Percentiles rank a stretch among this genome's conserved stretches.
phyloP scores from a whole-genome alignment of 2,888 invertebrate species.

The Apamea sordens region DNA sequence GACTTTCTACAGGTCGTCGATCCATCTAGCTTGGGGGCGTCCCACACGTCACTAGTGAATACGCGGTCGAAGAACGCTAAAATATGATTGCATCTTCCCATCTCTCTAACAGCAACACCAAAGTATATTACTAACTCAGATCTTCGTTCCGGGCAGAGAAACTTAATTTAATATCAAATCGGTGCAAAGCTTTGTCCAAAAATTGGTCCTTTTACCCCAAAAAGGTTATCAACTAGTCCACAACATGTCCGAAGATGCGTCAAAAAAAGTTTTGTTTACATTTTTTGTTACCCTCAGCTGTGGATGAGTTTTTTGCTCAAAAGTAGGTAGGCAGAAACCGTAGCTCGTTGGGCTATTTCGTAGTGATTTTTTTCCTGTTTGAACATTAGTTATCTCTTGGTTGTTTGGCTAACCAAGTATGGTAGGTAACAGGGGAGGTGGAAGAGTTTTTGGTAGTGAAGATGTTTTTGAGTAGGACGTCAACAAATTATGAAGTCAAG shows the following conservation, averaged over 20 bases:
- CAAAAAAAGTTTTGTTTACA: slow-evolving; percentile 79
- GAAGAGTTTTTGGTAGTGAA: slow-evolving; percentile 16
- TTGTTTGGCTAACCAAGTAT: slow-evolving; percentile 53
- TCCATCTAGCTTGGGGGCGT: no score
- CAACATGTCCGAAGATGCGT: slow-evolving; percentile 72
- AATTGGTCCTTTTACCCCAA: slow-evolving; percentile 62
- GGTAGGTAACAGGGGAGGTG: slow-evolving; percentile 33
- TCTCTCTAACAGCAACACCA: background rate
- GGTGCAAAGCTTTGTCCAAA: no score
- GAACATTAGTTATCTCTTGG: slow-evolving; percentile 56
- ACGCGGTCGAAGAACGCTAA: no score
- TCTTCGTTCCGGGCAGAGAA: background rate
- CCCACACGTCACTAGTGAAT: no score
- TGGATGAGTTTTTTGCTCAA: slow-evolving; percentile 71
- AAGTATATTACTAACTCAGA: background rate
- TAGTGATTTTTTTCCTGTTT: slow-evolving; percentile 50
- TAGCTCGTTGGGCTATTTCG: slow-evolving; percentile 44
- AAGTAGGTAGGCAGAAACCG: slow-evolving; percentile 64
- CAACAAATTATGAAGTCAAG: slow-evolving; percentile 3
- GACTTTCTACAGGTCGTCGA: no score
- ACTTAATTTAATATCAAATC: background rate
- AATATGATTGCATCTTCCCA: background rate
- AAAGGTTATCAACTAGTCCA: slow-evolving; percentile 69
- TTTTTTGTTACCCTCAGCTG: slow-evolving; percentile 76
- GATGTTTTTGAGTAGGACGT: slow-evolving; percentile 21